These are phyloP conservation scores for Pelodytes ibericus DNA, from an alignment of 2,797 vertebrate species.

Conservation along the genomic window DNA sequence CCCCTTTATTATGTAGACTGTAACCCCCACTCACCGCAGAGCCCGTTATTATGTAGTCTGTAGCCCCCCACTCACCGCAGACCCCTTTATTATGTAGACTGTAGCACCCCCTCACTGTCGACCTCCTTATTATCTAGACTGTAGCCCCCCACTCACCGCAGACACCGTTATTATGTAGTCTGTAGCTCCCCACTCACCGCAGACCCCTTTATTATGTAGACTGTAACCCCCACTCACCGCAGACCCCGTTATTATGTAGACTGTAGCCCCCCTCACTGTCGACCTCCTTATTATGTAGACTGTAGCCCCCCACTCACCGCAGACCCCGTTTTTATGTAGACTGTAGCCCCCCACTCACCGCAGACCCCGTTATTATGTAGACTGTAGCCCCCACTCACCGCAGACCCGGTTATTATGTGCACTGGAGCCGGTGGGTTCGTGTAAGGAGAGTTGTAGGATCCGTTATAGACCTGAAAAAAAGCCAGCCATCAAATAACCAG, in stretches of 20 bases:
- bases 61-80: no score
- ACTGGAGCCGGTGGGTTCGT: slow-evolving; percentile 83
- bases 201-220: background rate
- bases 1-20: background rate
- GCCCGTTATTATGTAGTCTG: background rate
- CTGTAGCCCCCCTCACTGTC: slow-evolving; percentile 65
- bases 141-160: no score
- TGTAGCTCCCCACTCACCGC: background rate
- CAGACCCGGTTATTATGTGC: slow-evolving; percentile 88
- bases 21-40: background rate
- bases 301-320: slow-evolving; percentile 63
- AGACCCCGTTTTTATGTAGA: no score
- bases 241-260: slow-evolving; percentile 89
- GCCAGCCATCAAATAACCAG: no score
- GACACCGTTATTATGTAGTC: no score
- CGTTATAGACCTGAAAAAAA: slow-evolving; percentile 82
- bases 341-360: no score
- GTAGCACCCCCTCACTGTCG: slow-evolving; percentile 64
- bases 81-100: slow-evolving; percentile 87
- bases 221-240: slow-evolving; percentile 76
- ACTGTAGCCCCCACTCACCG: slow-evolving; percentile 76
- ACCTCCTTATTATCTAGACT: no score
- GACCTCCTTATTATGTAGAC: slow-evolving; percentile 87
- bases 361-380: background rate
- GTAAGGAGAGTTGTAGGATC: slow-evolving; percentile 79